Percentiles rank a stretch among this genome's conserved stretches.
Conservation (phyloP, 2,113 vertebrate species). For the Ictalurus punctatus region DNA sequence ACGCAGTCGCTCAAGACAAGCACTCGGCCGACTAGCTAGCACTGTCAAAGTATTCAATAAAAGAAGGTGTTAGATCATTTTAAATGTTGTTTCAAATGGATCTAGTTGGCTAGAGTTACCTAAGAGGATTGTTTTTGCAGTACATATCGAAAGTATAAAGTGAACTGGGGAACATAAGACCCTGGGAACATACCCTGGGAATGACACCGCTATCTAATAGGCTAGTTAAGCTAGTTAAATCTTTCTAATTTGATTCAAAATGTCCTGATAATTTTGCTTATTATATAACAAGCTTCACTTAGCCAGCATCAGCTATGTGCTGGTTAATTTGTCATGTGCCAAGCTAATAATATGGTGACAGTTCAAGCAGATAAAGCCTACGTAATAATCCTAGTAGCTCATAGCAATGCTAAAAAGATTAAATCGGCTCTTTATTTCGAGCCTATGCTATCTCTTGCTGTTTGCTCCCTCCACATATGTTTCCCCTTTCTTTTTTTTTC, state of each 20-base stretch:
- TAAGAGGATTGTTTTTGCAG: not conserved
- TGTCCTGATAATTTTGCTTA: not conserved
- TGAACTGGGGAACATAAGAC: too few relatives aligned
- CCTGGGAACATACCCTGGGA: too few relatives aligned
- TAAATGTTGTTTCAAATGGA: not conserved
- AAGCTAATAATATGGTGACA: not conserved
- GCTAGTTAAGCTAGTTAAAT: not conserved
- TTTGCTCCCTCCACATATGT: not conserved
- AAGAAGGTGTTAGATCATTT: not conserved
- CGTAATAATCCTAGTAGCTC: not conserved
- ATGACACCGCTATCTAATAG: too few relatives aligned
- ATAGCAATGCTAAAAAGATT: not conserved
- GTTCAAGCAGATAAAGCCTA: not conserved
- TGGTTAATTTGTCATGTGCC: not conserved
- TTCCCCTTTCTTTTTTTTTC: not conserved
- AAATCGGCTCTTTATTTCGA: not conserved
- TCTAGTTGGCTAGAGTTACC: not conserved
- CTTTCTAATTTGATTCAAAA: not conserved
- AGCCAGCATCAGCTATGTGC: not conserved
- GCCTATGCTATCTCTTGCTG: not conserved
- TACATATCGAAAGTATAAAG: too few relatives aligned
- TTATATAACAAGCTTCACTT: not conserved
- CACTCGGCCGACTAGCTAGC: not conserved
- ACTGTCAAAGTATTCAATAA: not conserved
- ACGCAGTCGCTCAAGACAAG: not conserved